Percentiles rank a stretch among this genome's conserved stretches.
Evolutionary conservation across 2,888 invertebrate species (phyloP).

Genomic region (Hyles lineata): DNA sequence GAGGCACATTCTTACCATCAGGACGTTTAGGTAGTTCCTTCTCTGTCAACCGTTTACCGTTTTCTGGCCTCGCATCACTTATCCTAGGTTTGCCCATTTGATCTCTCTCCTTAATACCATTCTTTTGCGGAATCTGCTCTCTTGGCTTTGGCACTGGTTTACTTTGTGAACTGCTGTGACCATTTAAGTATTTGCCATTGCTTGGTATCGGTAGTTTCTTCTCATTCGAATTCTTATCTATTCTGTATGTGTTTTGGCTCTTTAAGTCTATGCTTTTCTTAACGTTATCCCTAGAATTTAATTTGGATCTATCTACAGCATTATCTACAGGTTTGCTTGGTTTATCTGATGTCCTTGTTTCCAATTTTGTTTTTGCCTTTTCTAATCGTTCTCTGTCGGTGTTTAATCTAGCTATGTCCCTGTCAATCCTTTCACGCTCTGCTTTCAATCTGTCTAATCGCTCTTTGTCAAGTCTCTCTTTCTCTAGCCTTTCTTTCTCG

Average conservation of each 20-base stretch:
- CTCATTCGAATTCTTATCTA: constrained; percentile 78
- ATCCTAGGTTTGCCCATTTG: constrained; percentile 54
- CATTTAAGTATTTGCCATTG: constrained; percentile 62
- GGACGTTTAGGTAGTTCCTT: constrained; percentile 56
- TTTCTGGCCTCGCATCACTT: constrained; percentile 37
- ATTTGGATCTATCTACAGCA: constrained; percentile 61
- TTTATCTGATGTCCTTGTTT: constrained; percentile 58
- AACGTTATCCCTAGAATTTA: constrained; percentile 57
- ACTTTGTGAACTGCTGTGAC: constrained; percentile 61
- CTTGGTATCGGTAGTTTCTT: constrained; percentile 54
- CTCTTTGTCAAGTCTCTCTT: constrained; percentile 65
- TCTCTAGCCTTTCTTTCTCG: constrained; percentile 62
- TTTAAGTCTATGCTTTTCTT: constrained; percentile 78
- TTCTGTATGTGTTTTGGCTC: constrained; percentile 79
- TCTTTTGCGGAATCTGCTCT: constrained; percentile 53
- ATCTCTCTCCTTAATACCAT: constrained; percentile 58
- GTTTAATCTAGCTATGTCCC: constrained; percentile 72
- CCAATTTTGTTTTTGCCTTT: constrained; percentile 69
- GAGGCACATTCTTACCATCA: constrained; percentile 57
- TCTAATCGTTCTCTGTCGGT: constrained; percentile 72
- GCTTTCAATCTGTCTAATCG: constrained; percentile 72
- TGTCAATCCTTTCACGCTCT: constrained; percentile 74
- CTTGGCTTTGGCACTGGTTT: constrained; percentile 66
- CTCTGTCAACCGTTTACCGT: constrained; percentile 55
- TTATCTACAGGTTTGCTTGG: constrained; percentile 53